Conservation (phyloP, 1,140 invertebrate species). For the Heliconius hermathena region DNA sequence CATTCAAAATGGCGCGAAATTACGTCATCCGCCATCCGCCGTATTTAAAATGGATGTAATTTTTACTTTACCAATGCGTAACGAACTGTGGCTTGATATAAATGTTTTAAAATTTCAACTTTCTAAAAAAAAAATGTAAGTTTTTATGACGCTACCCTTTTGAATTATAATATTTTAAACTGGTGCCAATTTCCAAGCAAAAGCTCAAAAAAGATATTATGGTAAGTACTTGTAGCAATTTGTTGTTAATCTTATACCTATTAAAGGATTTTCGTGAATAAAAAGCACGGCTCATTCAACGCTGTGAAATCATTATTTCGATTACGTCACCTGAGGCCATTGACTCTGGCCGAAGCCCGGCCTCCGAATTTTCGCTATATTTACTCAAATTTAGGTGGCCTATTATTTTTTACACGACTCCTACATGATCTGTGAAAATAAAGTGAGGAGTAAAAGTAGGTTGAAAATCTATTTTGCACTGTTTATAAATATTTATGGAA, state of each 20-base stretch:
- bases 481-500: background rate
- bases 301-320: slow-evolving; percentile 40
- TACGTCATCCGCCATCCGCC: slow-evolving; percentile 29
- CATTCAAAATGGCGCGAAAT: slow-evolving; percentile 41
- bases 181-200: background rate
- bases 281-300: slow-evolving; percentile 35
- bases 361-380: slow-evolving; percentile 26
- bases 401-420: slow-evolving; percentile 5
- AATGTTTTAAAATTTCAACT: background rate
- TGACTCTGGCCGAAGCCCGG: slow-evolving; percentile 39
- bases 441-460: background rate
- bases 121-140: background rate
- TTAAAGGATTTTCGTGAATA: slow-evolving; percentile 37
- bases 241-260: slow-evolving; percentile 31
- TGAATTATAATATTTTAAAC: background rate
- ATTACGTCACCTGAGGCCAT: slow-evolving; percentile 45
- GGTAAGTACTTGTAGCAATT: slow-evolving; percentile 7
- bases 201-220: background rate
- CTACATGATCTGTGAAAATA: background rate
- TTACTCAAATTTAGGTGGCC: slow-evolving; percentile 6
- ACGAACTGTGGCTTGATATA: background rate
- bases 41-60: slow-evolving; percentile 15
- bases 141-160: background rate
- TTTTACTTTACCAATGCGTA: background rate
- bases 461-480: background rate